These are phyloP conservation scores for Chironomus tepperi DNA, from an alignment of 1,140 invertebrate species.

Conservation along the genomic window DNA sequence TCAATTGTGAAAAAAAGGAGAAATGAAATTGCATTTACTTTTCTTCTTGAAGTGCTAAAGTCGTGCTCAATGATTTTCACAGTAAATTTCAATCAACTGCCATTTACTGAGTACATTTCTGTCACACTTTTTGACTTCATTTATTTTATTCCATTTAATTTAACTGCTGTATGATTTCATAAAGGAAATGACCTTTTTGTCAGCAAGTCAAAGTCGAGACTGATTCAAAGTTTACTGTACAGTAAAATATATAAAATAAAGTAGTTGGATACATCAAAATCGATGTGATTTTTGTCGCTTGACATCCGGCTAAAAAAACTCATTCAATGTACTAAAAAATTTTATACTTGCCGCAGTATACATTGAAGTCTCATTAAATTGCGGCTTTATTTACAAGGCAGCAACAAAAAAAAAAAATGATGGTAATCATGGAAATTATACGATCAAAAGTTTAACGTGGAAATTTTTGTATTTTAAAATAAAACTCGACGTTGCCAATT, in stretches of 20 bases:
- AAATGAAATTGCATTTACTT: background rate
- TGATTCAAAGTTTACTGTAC: background rate
- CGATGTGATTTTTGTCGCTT: conserved; percentile 6
- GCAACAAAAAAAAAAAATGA: background rate
- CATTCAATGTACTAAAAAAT: background rate
- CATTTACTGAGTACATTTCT: background rate
- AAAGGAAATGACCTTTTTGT: conserved; percentile 13
- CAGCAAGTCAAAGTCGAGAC: conserved; percentile 5
- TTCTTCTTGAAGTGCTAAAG: background rate
- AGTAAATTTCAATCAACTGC: conserved; percentile 5
- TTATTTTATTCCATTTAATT: background rate
- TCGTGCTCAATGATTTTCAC: background rate
- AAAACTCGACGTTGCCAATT: background rate
- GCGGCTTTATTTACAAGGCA: background rate
- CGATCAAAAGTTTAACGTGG: background rate
- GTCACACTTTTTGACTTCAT: background rate
- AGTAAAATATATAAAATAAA: background rate
- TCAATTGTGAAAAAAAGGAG: background rate
- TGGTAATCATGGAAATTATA: background rate
- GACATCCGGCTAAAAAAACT: background rate
- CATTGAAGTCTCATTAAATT: background rate
- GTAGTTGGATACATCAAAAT: background rate
- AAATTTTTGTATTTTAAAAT: background rate
- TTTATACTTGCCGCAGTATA: background rate
- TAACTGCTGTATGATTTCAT: background rate